Conservation (phyloP, 2,797 vertebrate genomes). For the Acipenser oxyrinchus region DNA sequence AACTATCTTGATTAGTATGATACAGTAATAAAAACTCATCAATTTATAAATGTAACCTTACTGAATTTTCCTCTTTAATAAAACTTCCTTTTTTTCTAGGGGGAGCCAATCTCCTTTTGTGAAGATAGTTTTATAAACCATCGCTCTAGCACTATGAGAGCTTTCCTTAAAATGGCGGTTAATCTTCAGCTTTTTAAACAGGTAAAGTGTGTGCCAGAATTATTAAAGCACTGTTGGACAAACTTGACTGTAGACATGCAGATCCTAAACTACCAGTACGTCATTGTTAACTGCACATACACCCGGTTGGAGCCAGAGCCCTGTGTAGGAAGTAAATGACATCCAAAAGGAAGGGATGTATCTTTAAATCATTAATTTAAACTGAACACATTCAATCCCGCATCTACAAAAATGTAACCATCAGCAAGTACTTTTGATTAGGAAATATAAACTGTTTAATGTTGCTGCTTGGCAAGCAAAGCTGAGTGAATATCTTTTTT, state of each 20-base stretch:
- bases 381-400: not conserved
- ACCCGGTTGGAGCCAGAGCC: not conserved
- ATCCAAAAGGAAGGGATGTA: not conserved
- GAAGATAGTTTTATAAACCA: slow-evolving; percentile 87
- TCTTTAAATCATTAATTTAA: slow-evolving; percentile 7
- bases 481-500: slow-evolving; percentile 4
- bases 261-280: too few species aligned
- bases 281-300: not conserved
- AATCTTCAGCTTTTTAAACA: slow-evolving; percentile 97
- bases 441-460: slow-evolving; percentile 14
- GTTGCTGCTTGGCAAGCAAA: slow-evolving; percentile 11
- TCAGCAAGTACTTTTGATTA: slow-evolving; percentile 7
- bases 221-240: slow-evolving; percentile 21
- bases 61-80: not conserved
- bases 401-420: not conserved
- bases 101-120: slow-evolving; percentile 87
- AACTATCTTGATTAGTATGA: too few species aligned
- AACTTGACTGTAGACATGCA: too few species aligned
- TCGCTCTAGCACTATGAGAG: slow-evolving; percentile 81
- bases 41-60: too few species aligned
- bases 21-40: too few species aligned
- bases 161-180: slow-evolving; percentile 85
- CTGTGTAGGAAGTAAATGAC: slow-evolving; percentile 1
- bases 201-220: slow-evolving; percentile 52
- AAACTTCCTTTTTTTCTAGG: slow-evolving; percentile 49